Conservation (phyloP, 2,113 vertebrate species). For the Burhinus oedicnemus region DNA sequence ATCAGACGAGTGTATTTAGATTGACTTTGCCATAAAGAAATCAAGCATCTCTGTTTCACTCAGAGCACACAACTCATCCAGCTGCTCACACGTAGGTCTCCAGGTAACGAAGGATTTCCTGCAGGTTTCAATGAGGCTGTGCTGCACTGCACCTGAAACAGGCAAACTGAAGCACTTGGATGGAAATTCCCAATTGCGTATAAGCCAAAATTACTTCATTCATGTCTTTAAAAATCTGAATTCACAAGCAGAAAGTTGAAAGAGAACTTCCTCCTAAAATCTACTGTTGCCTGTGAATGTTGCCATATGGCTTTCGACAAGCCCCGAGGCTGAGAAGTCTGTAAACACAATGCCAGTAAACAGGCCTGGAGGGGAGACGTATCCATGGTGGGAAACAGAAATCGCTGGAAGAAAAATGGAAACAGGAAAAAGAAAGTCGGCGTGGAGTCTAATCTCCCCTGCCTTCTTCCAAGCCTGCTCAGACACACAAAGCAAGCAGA, state of each 20-base stretch:
- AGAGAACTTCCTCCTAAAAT: neutral
- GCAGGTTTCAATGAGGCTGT: neutral
- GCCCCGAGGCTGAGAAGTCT: neutral
- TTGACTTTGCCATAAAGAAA: neutral
- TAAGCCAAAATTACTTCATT: neutral
- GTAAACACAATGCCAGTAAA: neutral
- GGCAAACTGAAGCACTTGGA: neutral
- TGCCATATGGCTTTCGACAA: neutral
- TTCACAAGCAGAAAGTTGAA: neutral
- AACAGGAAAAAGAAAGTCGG: constrained; percentile 24
- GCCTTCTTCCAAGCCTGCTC: neutral
- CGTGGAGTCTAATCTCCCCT: neutral
- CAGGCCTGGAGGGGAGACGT: neutral
- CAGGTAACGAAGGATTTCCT: neutral
- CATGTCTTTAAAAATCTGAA: neutral
- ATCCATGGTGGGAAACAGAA: neutral
- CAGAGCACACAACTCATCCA: neutral
- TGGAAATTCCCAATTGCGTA: neutral
- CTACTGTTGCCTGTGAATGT: neutral
- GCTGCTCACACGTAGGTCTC: neutral
- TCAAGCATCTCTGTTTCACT: neutral
- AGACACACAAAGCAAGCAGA: neutral
- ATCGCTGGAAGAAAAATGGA: neutral
- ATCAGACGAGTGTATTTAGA: neutral
- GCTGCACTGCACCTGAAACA: neutral